A percentile compares a stretch with the other conserved stretches of the same genome.
These are phyloP conservation scores for Diorhabda sublineata DNA, from an alignment of 1,140 invertebrate species.

Conservation along the genomic window DNA sequence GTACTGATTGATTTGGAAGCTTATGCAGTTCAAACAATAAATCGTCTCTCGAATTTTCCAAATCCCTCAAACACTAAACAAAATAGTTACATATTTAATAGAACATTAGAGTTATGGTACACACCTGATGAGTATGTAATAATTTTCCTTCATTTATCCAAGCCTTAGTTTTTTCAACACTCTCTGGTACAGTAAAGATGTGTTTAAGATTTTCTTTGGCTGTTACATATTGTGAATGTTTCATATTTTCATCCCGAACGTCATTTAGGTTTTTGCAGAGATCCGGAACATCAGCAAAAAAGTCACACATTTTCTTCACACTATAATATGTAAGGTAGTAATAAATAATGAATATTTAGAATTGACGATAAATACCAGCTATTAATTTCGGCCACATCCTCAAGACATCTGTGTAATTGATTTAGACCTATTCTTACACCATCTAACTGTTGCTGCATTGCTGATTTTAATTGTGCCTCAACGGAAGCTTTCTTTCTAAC, in stretches of 20 bases:
- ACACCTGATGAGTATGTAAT: slow-evolving; percentile 84
- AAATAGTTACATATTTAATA: neutral
- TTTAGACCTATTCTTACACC: slow-evolving; percentile 91
- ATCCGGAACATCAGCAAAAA: slow-evolving; percentile 63
- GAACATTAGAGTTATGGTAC: neutral
- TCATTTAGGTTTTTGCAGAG: slow-evolving; percentile 75
- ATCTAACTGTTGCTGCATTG: slow-evolving; percentile 96
- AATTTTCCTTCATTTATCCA: slow-evolving; percentile 94
- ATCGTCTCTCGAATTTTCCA: slow-evolving; percentile 95
- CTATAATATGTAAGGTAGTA: slow-evolving; percentile 38
- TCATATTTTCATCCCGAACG: slow-evolving; percentile 87
- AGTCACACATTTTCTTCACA: slow-evolving; percentile 58
- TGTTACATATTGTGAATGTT: slow-evolving; percentile 92
- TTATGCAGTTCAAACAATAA: slow-evolving; percentile 92
- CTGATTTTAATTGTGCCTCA: slow-evolving; percentile 96
- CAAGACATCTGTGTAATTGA: slow-evolving; percentile 77
- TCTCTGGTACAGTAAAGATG: slow-evolving; percentile 96
- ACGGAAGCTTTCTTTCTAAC: slow-evolving; percentile 87
- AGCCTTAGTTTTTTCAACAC: slow-evolving; percentile 89
- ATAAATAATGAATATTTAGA: neutral
- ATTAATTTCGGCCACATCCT: slow-evolving; percentile 79
- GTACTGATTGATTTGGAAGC: slow-evolving; percentile 82
- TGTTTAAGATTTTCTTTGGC: slow-evolving; percentile 98
- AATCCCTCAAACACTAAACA: slow-evolving; percentile 76
- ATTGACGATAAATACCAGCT: slow-evolving; percentile 14